A percentile compares a stretch with the other conserved stretches of the same genome.
phyloP scores from a whole-genome alignment of 2,888 invertebrate genomes.

The Microplitis manilae region DNA sequence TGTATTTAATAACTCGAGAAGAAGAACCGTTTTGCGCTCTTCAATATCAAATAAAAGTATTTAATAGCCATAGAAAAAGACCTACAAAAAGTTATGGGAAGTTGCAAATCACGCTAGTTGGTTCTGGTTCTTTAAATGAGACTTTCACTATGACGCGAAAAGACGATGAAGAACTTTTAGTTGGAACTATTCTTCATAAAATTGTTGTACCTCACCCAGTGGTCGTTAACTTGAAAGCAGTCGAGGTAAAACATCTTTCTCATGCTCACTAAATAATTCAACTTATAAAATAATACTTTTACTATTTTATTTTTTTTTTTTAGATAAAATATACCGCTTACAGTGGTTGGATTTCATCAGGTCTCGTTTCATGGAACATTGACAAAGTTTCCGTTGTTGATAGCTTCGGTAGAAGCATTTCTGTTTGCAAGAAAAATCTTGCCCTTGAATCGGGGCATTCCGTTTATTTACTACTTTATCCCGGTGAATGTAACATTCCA shows the following conservation, averaged over 20 bases:
- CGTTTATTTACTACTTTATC: constrained; percentile 81
- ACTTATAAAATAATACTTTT: not conserved
- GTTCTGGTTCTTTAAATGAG: constrained; percentile 87
- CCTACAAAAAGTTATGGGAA: constrained; percentile 85
- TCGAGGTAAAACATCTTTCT: constrained; percentile 61
- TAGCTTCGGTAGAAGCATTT: constrained; percentile 87
- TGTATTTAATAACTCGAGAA: constrained; percentile 91
- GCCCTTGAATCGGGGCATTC: constrained; percentile 83
- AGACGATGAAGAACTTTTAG: constrained; percentile 82
- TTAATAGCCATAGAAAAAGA: constrained; percentile 80
- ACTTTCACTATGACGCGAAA: constrained; percentile 91
- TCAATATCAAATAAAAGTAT: constrained; percentile 88
- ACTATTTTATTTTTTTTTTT: constrained; percentile 67
- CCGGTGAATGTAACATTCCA: constrained; percentile 84
- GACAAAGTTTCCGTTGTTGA: constrained; percentile 88
- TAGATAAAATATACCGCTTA: constrained; percentile 88
- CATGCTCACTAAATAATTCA: not conserved
- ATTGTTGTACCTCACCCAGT: constrained; percentile 93
- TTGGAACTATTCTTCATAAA: constrained; percentile 83
- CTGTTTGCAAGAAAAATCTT: constrained; percentile 84
- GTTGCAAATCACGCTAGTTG: constrained; percentile 83
- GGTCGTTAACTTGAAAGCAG: constrained; percentile 77
- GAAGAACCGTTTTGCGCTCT: constrained; percentile 96
- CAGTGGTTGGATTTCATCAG: constrained; percentile 92
- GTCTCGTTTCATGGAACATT: constrained; percentile 84